Base-by-base conservation (phyloP, 2,888 invertebrate genomes). In the Tyria jacobaeae region DNA sequence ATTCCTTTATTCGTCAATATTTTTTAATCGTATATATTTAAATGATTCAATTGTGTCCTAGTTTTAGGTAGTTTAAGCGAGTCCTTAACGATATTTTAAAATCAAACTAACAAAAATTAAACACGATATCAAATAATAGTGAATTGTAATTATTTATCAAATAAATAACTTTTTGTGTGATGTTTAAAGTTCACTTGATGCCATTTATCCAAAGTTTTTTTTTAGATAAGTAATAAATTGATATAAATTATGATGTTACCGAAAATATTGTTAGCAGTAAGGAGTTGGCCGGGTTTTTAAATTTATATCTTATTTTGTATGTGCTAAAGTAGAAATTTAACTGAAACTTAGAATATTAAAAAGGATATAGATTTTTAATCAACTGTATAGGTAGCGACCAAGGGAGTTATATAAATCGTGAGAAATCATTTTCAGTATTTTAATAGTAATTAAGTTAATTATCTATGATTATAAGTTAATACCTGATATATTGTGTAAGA, bases 131-230 rank as follows among this genome's bases (percentile, higher is more conserved):
- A 17, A 17, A 41, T 41, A 41, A 41, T 31, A 47, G 47, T 47
- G 27, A 31, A 54, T 54, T 27, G 47, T 34, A 21, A 56, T 24
- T 47, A 44, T 44, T 21, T 53, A 35, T 24, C 39, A 55, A 41
- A 21, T 17, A 47, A 54, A 59, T 64, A 51, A 66, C 68, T 70
- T 71, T 41, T 73, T 72, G 71, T 79, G 71, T 76, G 70, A 76
- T 76, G 70, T 72, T 63, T 56, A 62, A 66, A 64, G 53, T 64
- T 70, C 71, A 73, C 70, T 71, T 57, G 67, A 83, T 79, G 83
- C 82, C 81, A 84, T 84, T 68, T 61, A 67, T 77, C 79, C 79
- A 82, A 83, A 84, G 79, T 70, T 64, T 61, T 70, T 64, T 61
- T 66, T 21, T 54, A 64, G 65, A 51, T 59, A 57, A 57, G 50